Evolutionary conservation across 2,113 vertebrate genomes (phyloP), one percentile per base, ranked within the genome.

Genomic region (Anser cygnoides): DNA sequence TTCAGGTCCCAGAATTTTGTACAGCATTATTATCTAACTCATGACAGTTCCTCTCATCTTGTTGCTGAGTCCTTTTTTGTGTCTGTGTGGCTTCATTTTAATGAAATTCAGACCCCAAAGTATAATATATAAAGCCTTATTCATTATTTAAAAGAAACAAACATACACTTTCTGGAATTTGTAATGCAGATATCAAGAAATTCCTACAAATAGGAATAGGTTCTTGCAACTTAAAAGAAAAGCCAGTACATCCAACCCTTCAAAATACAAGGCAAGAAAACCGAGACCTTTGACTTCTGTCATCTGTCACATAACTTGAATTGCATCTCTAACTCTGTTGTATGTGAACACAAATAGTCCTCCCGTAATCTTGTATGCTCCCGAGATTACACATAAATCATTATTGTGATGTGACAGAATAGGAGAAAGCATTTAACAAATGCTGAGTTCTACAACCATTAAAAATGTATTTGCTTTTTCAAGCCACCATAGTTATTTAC

Each of bases 61-160:
- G 31, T 87, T 94, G 68, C 84, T 7, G 29, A 81, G 72, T 67
- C 52, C 49, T 66, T 92, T 92, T 86, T 95, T 80, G 57, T 85
- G 68, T 63, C 59, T 23, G 6, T 90, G 58, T 85, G 37, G 37
- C 35, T 96, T 77, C 52, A 92, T 88, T 92, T 89, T 95, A 96
- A 96, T 94, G 85, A 90, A 84, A 95, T 94, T 90, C 92, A 92
- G 91, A 58, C 74, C 50, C 50, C 46, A 62, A 94, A 94, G 77
- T 90, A 81, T 76, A 91, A 89, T 70, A 73, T 33, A 76, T 81
- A 92, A 94, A 87, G 6, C 46, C 75, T 95, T 86, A 96, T 97
- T 57, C 77, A 96, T 97, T 97, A 97, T 97, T 97, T 96, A 95
- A 91, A 91, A 88, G 93, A 89, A 90, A 68, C 72, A 95, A 87